These are phyloP conservation scores for Nematostella vectensis DNA, from an alignment of 92 coral and sea anemone species.

Conservation along the genomic window DNA sequence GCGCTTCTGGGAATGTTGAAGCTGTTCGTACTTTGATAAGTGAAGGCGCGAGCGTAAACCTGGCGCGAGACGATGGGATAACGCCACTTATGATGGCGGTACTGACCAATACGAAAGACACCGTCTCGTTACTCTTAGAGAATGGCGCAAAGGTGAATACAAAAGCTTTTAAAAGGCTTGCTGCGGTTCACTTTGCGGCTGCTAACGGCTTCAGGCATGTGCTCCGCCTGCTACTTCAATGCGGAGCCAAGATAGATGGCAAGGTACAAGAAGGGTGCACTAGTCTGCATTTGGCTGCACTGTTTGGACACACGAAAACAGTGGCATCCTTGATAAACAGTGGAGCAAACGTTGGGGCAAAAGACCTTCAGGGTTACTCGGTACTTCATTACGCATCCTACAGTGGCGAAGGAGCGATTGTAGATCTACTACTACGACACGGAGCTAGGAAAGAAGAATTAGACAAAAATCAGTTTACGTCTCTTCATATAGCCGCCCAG, in stretches of 20 bases:
- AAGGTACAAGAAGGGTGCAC: slow-evolving; percentile 45
- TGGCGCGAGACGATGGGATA: slow-evolving; percentile 32
- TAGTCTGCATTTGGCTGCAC: slow-evolving; percentile 50
- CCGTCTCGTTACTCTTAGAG: slow-evolving; percentile 22
- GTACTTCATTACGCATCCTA: slow-evolving; percentile 50
- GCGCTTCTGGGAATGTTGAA: slow-evolving; percentile 51
- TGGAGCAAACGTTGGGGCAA: slow-evolving; percentile 36
- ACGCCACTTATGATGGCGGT: slow-evolving; percentile 56
- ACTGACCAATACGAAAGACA: slow-evolving; percentile 30
- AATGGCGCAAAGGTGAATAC: slow-evolving; percentile 41
- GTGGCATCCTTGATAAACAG: slow-evolving; percentile 22
- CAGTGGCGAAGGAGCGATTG: slow-evolving; percentile 25
- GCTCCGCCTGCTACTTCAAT: slow-evolving; percentile 22
- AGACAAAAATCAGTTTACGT: slow-evolving; percentile 39
- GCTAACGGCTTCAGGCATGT: slow-evolving; percentile 41
- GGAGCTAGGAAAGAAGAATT: slow-evolving; percentile 41
- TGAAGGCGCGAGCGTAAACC: slow-evolving; percentile 54
- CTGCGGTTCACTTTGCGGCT: slow-evolving; percentile 73
- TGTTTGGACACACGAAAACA: slow-evolving; percentile 39
- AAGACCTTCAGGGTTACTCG: slow-evolving; percentile 46
- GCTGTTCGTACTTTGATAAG: slow-evolving; percentile 32
- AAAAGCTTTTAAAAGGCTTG: slow-evolving; percentile 18
- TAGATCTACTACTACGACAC: slow-evolving; percentile 21
- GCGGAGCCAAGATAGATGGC: slow-evolving; percentile 19
- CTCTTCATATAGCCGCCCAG: slow-evolving; percentile 60